These are phyloP conservation scores for Apodemus agrarius DNA, from an alignment of 2,797 vertebrate species.

Conservation along the genomic window DNA sequence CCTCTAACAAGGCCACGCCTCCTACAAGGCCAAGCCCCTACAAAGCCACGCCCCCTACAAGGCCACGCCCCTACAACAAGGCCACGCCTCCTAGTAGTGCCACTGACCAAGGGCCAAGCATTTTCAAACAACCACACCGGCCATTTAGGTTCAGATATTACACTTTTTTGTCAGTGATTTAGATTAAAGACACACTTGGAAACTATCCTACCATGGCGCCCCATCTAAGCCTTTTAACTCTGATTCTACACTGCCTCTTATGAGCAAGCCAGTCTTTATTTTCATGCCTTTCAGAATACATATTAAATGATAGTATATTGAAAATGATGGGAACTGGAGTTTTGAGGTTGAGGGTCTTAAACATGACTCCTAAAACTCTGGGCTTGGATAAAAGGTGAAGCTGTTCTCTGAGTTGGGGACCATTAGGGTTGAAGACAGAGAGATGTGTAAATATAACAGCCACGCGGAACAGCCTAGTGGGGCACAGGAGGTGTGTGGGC, in stretches of 20 bases:
- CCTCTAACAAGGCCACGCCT: too few relatives aligned
- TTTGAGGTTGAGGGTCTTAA: neutral
- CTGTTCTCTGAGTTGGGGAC: neutral
- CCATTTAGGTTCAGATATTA: neutral
- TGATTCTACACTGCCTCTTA: neutral
- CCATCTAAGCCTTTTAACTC: neutral
- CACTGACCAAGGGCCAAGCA: neutral
- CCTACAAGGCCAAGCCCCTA: too few relatives aligned
- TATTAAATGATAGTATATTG: neutral
- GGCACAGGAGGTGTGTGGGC: neutral
- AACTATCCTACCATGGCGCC: neutral
- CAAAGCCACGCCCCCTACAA: too few relatives aligned
- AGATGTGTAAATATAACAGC: rapidly evolving
- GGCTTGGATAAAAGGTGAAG: neutral
- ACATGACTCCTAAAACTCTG: neutral
- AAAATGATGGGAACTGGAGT: neutral
- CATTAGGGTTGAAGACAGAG: neutral
- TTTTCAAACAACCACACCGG: neutral
- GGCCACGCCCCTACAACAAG: too few relatives aligned
- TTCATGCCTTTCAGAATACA: neutral
- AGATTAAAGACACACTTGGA: neutral
- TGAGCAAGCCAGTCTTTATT: neutral
- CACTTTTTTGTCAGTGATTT: neutral
- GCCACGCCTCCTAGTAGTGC: too few relatives aligned
- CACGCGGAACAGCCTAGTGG: neutral